Evolutionary conservation across 2,113 vertebrate genomes (phyloP), one percentile per base, ranked within the genome.

Genomic region (Cynoglossus semilaevis): DNA sequence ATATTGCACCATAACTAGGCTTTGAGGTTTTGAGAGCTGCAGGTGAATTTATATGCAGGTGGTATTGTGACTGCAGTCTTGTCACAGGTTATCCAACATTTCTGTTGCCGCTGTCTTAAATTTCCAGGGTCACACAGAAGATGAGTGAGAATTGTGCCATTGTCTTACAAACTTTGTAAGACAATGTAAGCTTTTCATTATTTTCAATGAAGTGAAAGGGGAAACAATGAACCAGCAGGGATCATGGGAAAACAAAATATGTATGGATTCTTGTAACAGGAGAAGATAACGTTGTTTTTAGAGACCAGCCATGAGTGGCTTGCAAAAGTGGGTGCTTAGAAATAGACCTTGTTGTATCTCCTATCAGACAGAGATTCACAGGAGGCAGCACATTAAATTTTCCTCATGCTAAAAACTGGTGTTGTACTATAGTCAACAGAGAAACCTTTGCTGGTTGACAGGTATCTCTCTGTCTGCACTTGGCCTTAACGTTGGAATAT

Each of bases 21-120:
- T 63, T 55, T 41, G 36, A n/a, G n/a, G n/a, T n/a, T n/a, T n/a
- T n/a, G n/a, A 59, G 54, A 67, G 34, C 63, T 61, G 80, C 65
- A 81, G 78, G 72, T 67, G 49, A 70, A 84, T 85, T 88, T 64
- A 76, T 70, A 83, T 85, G 79, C 83, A 77, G 81, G 75, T 80
- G 79, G 51, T 48, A 67, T 58, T 49, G 50, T 18, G 66, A 71
- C 81, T 82, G 76, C 83, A 86, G 72, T 53, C 71, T 63, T 44
- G 19, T 3, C 43, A 55, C 45, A 57, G 65, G 69, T 68, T 34
- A 54, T 62, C 73, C 71, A 34, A 76, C 46, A 46, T 5, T 61
- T 17, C 70, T 69, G 54, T 14, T 41, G 22, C 22, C 22, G 6
- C 2, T 29, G 22, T 6, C 2, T 4, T 29, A 29, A 2, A 29